A percentile compares a stretch with the other conserved stretches of the same genome.
Conservation (phyloP, 2,113 vertebrate genomes). For the Laterallus jamaicensis region DNA sequence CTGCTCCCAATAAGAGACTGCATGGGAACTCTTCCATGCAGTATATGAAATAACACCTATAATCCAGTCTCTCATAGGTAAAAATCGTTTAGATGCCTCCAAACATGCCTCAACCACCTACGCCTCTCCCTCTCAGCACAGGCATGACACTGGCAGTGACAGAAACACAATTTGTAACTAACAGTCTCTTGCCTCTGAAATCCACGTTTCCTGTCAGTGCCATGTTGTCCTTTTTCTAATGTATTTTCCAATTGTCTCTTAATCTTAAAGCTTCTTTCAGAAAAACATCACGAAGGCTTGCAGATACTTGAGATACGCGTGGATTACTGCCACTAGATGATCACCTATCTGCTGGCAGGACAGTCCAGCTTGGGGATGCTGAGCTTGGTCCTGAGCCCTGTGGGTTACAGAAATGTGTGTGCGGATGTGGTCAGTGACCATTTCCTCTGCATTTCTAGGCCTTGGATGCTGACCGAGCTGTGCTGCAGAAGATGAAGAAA, state of each 20-base stretch:
- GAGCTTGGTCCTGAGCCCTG: background rate
- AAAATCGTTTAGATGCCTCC: background rate
- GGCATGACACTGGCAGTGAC: background rate
- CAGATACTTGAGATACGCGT: background rate
- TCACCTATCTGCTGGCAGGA: background rate
- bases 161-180: background rate
- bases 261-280: background rate
- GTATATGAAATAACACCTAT: background rate
- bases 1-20: background rate
- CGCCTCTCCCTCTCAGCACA: background rate
- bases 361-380: background rate
- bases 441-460: conserved; percentile 35
- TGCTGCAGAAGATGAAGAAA: conserved; percentile 80
- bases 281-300: background rate
- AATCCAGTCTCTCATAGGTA: background rate
- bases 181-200: background rate
- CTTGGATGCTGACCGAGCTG: conserved; percentile 69
- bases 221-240: background rate
- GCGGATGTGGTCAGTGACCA: background rate
- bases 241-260: background rate
- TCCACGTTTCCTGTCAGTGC: background rate
- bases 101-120: background rate
- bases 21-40: background rate
- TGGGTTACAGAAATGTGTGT: background rate
- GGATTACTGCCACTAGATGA: background rate